These are phyloP conservation scores for Echinometra lucunter DNA, from an alignment of 53 echinoderm and acorn worm genomes.

Conservation along the genomic window DNA sequence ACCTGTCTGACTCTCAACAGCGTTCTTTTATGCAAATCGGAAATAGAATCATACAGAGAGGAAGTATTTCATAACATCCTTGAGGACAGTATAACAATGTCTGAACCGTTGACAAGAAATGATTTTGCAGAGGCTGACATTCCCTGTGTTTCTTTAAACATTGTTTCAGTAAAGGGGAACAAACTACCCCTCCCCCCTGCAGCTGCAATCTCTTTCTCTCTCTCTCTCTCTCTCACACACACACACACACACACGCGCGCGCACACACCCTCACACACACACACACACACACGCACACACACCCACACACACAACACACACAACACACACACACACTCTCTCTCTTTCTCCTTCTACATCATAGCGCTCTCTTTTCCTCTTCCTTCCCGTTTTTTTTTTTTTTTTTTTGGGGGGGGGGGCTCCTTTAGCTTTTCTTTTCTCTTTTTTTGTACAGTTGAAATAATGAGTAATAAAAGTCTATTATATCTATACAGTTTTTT, in stretches of 20 bases:
- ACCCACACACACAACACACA: no score
- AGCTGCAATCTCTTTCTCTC: neutral
- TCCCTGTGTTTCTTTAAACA: neutral
- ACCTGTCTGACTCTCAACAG: no score
- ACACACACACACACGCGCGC: neutral
- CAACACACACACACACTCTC: neutral
- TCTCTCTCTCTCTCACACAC: neutral
- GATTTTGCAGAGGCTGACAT: neutral
- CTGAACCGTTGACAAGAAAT: neutral
- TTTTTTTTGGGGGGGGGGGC: no score
- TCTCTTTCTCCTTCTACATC: neutral
- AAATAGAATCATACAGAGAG: neutral
- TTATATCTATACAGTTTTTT: no score
- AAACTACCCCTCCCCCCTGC: no score
- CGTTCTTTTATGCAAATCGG: neutral
- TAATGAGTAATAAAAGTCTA: no score
- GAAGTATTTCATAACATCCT: neutral
- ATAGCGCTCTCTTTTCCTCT: neutral
- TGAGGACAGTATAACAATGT: neutral
- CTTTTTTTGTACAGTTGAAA: neutral
- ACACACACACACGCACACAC: no score
- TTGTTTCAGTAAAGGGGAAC: neutral
- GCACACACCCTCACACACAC: no score
- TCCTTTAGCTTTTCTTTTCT: neutral
- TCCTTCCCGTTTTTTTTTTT: neutral